Evolutionary conservation across 2,888 invertebrate species (phyloP), one percentile per base, ranked within the genome.

Genomic region (Heliconius charithonia): DNA sequence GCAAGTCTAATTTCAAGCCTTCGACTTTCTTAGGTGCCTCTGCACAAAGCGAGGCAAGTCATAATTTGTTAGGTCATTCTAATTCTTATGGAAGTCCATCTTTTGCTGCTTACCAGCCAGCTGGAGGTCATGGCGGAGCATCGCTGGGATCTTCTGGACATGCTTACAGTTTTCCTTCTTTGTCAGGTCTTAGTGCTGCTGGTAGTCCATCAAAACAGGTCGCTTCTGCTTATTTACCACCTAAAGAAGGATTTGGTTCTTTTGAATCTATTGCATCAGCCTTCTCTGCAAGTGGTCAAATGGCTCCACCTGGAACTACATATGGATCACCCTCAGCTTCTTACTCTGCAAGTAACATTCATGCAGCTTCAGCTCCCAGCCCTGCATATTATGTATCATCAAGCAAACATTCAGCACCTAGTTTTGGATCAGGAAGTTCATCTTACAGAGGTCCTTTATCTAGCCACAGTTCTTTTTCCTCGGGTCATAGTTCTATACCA

Each of bases 11-110:
- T 9, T 95, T 95, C 80, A 95, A 95, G 79, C 95, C 95, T 66
- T 95, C 95, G 19, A 89, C 92, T 72, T 95, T 88, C 85, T 84
- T 95, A 82, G 95, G 95, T 73, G 87, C 94, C 76, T 90, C 93
- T 6, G 85, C 90, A 32, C 90, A 90, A 83, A 86, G 89, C 84
- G 93, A 93, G 70, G 87, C 90, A 63, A 86, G 89, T 62, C 89
- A 92, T 41, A 89, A 90, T 77, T 81, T 90, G 16, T 88, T 92
- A 45, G 84, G 88, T 75, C 84, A 89, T 25, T 88, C 91, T 72
- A 90, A 89, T 77, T 89, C 89, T 25, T 56, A 79, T 25, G 81
- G 77, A 25, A 32, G 65, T 72, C 81, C 81, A 63, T 90, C 90
- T 76, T 87, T 86, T 75, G 77, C 88, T 65, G 56, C 70, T 37